These are phyloP conservation scores for Chanos chanos DNA, from an alignment of 2,797 vertebrate genomes.

Conservation along the genomic window DNA sequence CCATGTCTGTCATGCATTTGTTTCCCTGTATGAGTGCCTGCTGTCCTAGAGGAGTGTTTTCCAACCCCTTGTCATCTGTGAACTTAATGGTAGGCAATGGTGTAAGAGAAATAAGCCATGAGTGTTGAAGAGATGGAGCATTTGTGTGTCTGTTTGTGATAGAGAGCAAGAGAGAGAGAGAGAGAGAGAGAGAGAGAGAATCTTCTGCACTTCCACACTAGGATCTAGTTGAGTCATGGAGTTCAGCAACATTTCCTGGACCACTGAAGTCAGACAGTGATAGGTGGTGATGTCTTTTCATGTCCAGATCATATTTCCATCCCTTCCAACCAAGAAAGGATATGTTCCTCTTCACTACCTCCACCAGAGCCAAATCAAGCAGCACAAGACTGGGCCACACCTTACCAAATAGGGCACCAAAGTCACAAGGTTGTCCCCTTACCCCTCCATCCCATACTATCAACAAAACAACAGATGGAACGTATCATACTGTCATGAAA, in stretches of 20 bases:
- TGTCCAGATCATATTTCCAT: conserved; percentile 8
- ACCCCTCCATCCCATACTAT: background rate
- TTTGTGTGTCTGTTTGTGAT: background rate
- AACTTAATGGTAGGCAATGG: too few species aligned
- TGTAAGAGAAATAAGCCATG: background rate
- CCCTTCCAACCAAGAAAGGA: conserved; percentile 25
- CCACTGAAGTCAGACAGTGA: background rate
- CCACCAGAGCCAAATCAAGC: background rate
- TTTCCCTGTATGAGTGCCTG: too few species aligned
- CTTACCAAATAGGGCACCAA: conserved; percentile 40
- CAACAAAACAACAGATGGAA: conserved; percentile 26
- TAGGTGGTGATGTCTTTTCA: background rate
- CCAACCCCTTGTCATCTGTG: too few species aligned
- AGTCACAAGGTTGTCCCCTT: conserved; percentile 9
- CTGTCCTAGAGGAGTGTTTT: too few species aligned
- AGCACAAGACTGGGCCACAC: background rate
- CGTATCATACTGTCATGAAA: conserved; percentile 11
- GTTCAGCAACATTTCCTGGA: background rate
- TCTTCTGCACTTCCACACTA: background rate
- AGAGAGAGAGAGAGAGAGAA: background rate
- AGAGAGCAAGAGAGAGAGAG: background rate
- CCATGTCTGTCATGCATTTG: too few species aligned
- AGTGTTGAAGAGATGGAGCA: background rate
- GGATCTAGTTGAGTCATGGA: background rate
- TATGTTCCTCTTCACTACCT: background rate